Evolutionary conservation across 2,888 invertebrate species (phyloP).

Genomic region (Noctua pronuba): DNA sequence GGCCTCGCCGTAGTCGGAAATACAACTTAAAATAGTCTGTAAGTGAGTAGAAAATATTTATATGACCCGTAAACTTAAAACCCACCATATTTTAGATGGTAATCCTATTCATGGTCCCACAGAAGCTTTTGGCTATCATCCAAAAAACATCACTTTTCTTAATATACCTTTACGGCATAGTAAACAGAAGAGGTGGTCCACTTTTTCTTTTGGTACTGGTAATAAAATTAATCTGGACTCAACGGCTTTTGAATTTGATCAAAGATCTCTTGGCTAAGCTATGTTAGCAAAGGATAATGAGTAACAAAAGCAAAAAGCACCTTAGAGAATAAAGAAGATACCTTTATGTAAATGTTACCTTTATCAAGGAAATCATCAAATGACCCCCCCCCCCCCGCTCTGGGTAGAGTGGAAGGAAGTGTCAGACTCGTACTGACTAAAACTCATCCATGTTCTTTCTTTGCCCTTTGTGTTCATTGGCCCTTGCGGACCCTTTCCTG

Average conservation of each 20-base stretch:
- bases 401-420: no score
- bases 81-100: constrained; percentile 9
- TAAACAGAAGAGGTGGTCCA: neutral
- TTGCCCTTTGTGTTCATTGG: no score
- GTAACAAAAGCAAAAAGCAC: neutral
- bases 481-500: no score
- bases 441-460: no score
- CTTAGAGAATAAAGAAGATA: neutral
- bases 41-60: constrained; percentile 13
- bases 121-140: constrained; percentile 29
- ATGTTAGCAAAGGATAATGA: neutral
- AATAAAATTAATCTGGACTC: neutral
- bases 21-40: neutral
- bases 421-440: no score
- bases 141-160: constrained; percentile 15
- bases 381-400: no score
- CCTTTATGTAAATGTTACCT: no score
- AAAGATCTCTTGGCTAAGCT: neutral
- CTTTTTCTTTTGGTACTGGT: neutral
- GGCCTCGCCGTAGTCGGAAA: no score
- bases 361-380: no score
- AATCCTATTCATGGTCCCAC: constrained; percentile 26
- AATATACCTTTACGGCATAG: constrained; percentile 11
- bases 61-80: constrained; percentile 7
- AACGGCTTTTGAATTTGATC: neutral